phyloP scores from a whole-genome alignment of 2,888 invertebrate species.

The Phyto melanocephala region DNA sequence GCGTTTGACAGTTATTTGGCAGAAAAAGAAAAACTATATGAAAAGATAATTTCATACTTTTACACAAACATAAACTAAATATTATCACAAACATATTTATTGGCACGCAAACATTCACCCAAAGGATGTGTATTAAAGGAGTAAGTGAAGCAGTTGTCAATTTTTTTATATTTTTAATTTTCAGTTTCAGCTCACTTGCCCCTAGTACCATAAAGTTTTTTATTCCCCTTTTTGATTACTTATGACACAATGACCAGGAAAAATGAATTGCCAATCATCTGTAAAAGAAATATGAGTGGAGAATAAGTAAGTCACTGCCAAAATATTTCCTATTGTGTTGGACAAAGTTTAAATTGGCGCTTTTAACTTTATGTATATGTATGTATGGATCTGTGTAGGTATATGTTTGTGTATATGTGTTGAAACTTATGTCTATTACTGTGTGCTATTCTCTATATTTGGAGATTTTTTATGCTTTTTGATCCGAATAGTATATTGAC shows the following conservation, averaged over 20 bases:
- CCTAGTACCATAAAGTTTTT: neutral
- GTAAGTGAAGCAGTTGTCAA: neutral
- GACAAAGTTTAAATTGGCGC: slow-evolving; percentile 2
- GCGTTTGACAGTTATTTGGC: slow-evolving; percentile 58
- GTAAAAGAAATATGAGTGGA: slow-evolving; percentile 46
- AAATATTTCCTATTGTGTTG: slow-evolving; percentile 35
- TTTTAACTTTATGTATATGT: neutral
- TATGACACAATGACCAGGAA: slow-evolving; percentile 54
- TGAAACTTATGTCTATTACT: neutral
- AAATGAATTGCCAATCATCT: slow-evolving; percentile 48
- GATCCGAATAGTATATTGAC: neutral
- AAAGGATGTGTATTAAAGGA: neutral
- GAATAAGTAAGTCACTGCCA: slow-evolving; percentile 46
- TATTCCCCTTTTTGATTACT: neutral
- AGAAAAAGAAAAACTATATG: slow-evolving; percentile 26
- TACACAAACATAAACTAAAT: neutral
- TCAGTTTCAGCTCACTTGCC: slow-evolving; percentile 31
- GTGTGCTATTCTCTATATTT: neutral
- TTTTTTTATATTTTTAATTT: slow-evolving; percentile 4
- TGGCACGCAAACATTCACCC: neutral
- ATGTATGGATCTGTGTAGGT: neutral
- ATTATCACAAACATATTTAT: neutral
- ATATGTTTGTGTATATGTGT: neutral
- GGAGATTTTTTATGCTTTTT: slow-evolving; percentile 7
- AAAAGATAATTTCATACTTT: slow-evolving; percentile 12